A percentile compares a stretch with the other conserved stretches of the same genome.
These are phyloP conservation scores for Odontesthes bonariensis DNA, from an alignment of 2,113 vertebrate species.

Conservation along the genomic window DNA sequence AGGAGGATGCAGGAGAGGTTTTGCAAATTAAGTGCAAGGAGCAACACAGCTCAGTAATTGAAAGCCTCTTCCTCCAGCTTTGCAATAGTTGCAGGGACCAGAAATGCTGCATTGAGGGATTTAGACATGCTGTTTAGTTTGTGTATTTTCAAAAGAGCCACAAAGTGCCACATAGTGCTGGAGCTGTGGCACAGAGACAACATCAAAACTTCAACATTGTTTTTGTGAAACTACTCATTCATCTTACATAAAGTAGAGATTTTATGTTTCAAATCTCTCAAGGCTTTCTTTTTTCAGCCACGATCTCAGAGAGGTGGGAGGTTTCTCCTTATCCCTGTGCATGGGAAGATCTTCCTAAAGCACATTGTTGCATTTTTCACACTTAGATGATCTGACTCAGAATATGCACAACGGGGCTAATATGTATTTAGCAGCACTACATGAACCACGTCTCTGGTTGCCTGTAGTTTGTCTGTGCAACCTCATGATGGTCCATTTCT, in stretches of 20 bases:
- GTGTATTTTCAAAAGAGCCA: background rate
- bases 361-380: background rate
- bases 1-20: background rate
- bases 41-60: background rate
- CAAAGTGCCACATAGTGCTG: too few relatives aligned
- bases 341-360: background rate
- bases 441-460: constrained; percentile 9
- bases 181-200: too few relatives aligned
- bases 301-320: background rate
- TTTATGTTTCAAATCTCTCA: too few relatives aligned
- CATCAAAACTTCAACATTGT: too few relatives aligned
- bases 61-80: background rate
- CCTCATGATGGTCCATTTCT: constrained; percentile 75
- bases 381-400: background rate
- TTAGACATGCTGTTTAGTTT: background rate
- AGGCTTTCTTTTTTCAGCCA: too few relatives aligned
- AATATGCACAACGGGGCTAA: background rate
- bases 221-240: too few relatives aligned
- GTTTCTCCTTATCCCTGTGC: too few relatives aligned
- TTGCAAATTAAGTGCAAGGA: constrained; percentile 3
- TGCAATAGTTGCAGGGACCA: background rate
- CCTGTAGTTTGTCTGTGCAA: constrained; percentile 41
- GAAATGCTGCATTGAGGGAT: background rate
- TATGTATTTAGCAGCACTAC: background rate
- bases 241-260: too few relatives aligned